Percentiles rank a stretch among this genome's conserved stretches.
Evolutionary conservation across 2,113 vertebrate genomes (phyloP).

Genomic region (Vombatus ursinus): DNA sequence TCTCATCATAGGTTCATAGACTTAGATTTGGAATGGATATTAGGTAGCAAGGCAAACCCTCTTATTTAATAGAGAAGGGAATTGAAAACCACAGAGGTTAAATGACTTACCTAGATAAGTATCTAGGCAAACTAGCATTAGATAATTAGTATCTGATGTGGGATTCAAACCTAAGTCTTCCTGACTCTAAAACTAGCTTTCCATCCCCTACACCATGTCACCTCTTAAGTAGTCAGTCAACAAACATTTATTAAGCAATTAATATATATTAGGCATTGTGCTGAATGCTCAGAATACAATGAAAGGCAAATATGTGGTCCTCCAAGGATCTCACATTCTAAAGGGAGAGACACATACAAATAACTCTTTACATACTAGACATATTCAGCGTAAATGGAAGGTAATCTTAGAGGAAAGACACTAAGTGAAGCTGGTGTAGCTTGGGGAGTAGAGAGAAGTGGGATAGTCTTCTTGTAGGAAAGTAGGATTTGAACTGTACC

Average conservation of each 20-base stretch:
- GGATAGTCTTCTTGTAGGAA: not conserved
- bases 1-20: too few relatives aligned
- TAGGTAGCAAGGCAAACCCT: too few relatives aligned
- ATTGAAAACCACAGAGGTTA: too few relatives aligned
- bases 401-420: not conserved
- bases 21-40: too few relatives aligned
- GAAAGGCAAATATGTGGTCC: not conserved
- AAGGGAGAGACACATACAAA: not conserved
- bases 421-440: not conserved
- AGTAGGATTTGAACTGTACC: not conserved
- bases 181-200: not conserved
- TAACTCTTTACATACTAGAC: not conserved
- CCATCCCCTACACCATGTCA: not conserved
- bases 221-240: not conserved
- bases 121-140: not conserved
- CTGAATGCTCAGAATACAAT: not conserved
- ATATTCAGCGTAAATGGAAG: not conserved
- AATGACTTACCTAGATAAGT: not conserved
- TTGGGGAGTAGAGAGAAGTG: not conserved
- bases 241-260: not conserved
- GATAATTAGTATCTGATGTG: not conserved
- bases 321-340: not conserved
- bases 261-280: not conserved
- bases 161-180: not conserved
- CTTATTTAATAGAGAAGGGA: too few relatives aligned